Evolutionary conservation across 2,113 vertebrate species (phyloP), one percentile per base, ranked within the genome.

Genomic region (Microcebus jonahi): DNA sequence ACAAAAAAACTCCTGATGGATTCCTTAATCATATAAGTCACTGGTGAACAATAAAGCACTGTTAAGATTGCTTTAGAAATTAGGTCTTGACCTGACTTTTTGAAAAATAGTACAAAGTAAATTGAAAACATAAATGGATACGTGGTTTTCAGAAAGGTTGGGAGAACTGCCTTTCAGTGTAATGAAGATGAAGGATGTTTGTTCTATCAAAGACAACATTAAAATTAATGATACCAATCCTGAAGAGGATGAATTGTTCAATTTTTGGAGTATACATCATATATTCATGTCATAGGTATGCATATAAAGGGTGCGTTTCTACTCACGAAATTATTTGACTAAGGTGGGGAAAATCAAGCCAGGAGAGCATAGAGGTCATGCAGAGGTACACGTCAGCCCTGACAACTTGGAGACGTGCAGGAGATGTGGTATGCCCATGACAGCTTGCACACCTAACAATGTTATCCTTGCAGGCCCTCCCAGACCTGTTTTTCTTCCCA

Each of bases 121-220:
- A 99, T 99, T 99, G 98, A 98, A 99, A 98, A 98, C 98, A 99
- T 99, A 99, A 99, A 99, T 98, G 98, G 98, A 99, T 99, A 98
- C 87, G 83, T 98, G 57, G 91, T 98, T 98, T 84, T 95, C 75
- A 96, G 71, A 94, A 75, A 93, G 73, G 39, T 29, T 96, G 63
- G 55, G 82, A 93, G 90, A 92, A 98, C 95, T 91, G 90, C 97
- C 98, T 98, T 98, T 98, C 98, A 97, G 96, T 92, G 97, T 99
- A 99, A 99, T 99, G 99, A 99, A 99, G 99, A 99, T 99, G 99
- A 99, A 98, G 88, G 83, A 95, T 98, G 89, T 96, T 90, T 98
- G 97, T 97, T 98, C 97, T 92, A 98, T 57, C 77, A 97, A 98
- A 98, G 98, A 98, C 97, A 97, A 98, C 97, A 96, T 98, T 98